These are phyloP conservation scores for Setophaga petechia DNA, from an alignment of 2,113 vertebrate genomes.

Conservation along the genomic window DNA sequence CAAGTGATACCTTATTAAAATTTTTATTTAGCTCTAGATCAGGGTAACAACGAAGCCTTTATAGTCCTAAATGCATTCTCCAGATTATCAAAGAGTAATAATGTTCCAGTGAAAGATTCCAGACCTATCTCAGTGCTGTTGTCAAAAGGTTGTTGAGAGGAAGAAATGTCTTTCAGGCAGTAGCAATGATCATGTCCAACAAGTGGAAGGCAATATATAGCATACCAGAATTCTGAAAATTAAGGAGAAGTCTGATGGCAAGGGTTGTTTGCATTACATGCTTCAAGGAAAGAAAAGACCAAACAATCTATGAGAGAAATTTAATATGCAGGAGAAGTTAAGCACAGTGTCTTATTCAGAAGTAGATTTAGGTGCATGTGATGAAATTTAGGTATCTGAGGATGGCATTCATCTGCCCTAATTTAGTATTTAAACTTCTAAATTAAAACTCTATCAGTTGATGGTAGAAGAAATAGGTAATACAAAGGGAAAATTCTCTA, in stretches of 20 bases:
- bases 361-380: not conserved
- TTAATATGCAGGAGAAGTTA: not conserved
- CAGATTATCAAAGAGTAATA: not conserved
- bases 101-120: not conserved
- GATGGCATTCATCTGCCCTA: not conserved
- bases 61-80: not conserved
- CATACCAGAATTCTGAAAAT: not conserved
- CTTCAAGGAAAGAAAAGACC: not conserved
- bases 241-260: not conserved
- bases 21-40: not conserved
- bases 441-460: not conserved
- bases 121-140: not conserved
- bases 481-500: not conserved
- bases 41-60: not conserved
- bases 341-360: not conserved
- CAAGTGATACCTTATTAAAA: not conserved
- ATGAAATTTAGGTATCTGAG: not conserved
- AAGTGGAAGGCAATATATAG: not conserved
- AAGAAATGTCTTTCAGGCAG: not conserved
- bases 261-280: not conserved
- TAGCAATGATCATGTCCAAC: not conserved
- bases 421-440: not conserved
- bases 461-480: not conserved
- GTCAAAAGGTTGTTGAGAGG: not conserved
- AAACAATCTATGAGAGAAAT: not conserved